phyloP scores from a whole-genome alignment of 2,113 vertebrate genomes.

The Chrysochloris asiatica region DNA sequence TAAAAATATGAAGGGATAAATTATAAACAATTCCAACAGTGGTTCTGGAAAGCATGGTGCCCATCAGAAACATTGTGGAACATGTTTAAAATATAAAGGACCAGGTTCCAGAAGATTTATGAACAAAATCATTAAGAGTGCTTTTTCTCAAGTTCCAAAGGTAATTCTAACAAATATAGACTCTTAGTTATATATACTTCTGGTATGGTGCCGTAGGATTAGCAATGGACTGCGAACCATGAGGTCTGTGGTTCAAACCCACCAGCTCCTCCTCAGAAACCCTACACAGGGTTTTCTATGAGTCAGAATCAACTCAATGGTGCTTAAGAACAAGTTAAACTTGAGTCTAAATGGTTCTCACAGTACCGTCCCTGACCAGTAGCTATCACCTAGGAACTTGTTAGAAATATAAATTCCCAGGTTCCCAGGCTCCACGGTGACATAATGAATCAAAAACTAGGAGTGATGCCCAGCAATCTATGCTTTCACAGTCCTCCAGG shows the following conservation, averaged over 20 bases:
- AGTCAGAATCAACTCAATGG: too few relatives aligned
- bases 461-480: background rate
- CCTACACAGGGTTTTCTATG: too few relatives aligned
- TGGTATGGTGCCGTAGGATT: too few relatives aligned
- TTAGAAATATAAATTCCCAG: constrained; percentile 4
- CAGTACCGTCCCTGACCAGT: background rate
- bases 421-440: background rate
- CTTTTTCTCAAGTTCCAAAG: background rate
- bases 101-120: background rate
- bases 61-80: constrained; percentile 29
- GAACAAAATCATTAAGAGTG: background rate
- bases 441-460: constrained; percentile 5
- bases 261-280: too few relatives aligned
- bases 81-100: too few relatives aligned
- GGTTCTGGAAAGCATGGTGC: background rate
- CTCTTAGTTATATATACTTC: too few relatives aligned
- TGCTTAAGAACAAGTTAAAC: too few relatives aligned
- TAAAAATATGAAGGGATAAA: constrained; percentile 22
- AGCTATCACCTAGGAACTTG: background rate
- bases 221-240: too few relatives aligned
- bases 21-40: background rate
- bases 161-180: too few relatives aligned
- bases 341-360: background rate
- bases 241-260: too few relatives aligned
- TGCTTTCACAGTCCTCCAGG: background rate